Conservation (phyloP, 2,888 invertebrate genomes). For the Nomada ruficornis region DNA sequence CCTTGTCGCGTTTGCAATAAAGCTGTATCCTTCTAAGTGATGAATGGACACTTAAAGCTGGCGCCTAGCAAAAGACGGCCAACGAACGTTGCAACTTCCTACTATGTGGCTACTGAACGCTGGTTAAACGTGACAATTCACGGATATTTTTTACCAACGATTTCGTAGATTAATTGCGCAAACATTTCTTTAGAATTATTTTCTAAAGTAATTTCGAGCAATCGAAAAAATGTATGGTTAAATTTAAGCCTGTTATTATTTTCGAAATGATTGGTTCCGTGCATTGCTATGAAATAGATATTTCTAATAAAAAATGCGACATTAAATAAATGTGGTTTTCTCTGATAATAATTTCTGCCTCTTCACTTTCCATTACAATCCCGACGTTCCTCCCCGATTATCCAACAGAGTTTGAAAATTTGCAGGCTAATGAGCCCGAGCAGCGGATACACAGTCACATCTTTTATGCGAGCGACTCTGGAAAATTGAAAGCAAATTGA, state of each 20-base stretch:
- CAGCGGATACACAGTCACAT: slow-evolving; percentile 3
- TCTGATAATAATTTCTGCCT: not conserved
- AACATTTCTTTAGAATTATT: too few relatives aligned
- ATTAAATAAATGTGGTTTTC: too few relatives aligned
- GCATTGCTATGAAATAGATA: too few relatives aligned
- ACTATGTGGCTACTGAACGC: slow-evolving; percentile 6
- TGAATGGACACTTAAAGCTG: slow-evolving; percentile 55
- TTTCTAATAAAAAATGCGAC: too few relatives aligned
- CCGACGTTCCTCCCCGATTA: too few relatives aligned
- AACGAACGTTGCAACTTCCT: slow-evolving; percentile 12
- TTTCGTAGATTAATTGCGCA: not conserved
- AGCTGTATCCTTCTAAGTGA: slow-evolving; percentile 50
- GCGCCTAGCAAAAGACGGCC: slow-evolving; percentile 24
- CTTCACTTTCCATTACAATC: not conserved
- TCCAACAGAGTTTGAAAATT: not conserved
- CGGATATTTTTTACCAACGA: not conserved
- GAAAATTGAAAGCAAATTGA: slow-evolving; percentile 67
- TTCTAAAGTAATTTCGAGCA: too few relatives aligned
- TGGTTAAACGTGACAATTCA: not conserved
- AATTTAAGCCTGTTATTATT: too few relatives aligned
- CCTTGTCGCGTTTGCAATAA: slow-evolving; percentile 47
- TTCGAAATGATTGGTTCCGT: too few relatives aligned
- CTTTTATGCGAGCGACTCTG: slow-evolving; percentile 34
- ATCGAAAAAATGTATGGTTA: too few relatives aligned
- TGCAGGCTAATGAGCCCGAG: slow-evolving; percentile 32